phyloP scores from a whole-genome alignment of 35 echinoderm and acorn worm genomes.

The Eucidaris tribuloides region DNA sequence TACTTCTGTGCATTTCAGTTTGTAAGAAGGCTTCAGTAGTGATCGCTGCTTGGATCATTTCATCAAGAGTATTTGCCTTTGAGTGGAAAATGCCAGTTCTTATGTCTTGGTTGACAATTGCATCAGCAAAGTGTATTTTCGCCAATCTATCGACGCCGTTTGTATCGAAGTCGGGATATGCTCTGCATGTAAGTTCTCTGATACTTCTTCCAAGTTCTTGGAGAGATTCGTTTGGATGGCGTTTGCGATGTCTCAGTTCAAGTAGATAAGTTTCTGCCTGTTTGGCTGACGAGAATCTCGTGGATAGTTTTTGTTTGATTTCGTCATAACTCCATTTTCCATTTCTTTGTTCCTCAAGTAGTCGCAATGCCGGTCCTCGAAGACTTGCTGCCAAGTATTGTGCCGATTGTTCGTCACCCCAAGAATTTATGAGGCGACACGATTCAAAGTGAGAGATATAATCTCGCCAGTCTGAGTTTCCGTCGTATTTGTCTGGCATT shows the following conservation, averaged over 20 bases:
- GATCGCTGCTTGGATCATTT: neutral
- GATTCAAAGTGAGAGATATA: conserved; percentile 11
- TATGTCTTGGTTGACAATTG: neutral
- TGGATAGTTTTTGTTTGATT: neutral
- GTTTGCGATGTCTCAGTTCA: neutral
- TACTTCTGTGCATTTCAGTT: neutral
- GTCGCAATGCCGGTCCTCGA: neutral
- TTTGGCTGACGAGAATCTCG: neutral
- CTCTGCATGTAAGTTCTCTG: neutral
- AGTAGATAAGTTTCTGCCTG: neutral
- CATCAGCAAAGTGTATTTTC: neutral
- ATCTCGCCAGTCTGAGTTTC: neutral
- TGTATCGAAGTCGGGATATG: neutral
- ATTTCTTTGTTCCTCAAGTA: neutral
- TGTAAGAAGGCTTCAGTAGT: neutral
- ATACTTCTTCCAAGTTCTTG: neutral
- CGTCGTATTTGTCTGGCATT: conserved; percentile 16
- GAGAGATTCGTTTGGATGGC: neutral
- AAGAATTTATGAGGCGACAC: neutral
- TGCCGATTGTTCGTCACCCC: neutral
- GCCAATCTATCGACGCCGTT: neutral
- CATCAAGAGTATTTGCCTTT: neutral
- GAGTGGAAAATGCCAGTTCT: neutral
- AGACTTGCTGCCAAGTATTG: conserved; percentile 1
- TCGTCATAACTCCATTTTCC: neutral